Evolutionary conservation across 2,888 invertebrate species (phyloP).

Genomic region (Drosophila gaucha): DNA sequence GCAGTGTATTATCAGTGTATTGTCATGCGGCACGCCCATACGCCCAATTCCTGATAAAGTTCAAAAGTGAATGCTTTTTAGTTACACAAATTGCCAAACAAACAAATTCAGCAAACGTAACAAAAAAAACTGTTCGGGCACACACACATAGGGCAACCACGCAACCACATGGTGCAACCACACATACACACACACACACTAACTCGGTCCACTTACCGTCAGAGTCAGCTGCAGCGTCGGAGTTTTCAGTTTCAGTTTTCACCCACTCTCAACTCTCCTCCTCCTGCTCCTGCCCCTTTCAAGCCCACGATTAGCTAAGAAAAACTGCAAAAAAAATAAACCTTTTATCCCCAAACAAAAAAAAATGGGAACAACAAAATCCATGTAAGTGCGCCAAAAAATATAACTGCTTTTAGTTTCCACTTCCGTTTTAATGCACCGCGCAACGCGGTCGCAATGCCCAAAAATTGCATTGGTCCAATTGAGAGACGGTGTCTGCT

Average conservation of each 20-base stretch:
- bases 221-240: constrained; percentile 16
- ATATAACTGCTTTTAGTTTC: constrained; percentile 77
- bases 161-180: constrained; percentile 37
- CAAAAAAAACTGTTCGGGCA: constrained; percentile 18
- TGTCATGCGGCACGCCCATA: constrained; percentile 48
- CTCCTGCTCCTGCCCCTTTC: background rate
- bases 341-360: background rate
- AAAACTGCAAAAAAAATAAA: constrained; percentile 34
- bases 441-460: constrained; percentile 47
- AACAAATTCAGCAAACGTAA: constrained; percentile 58
- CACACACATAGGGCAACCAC: constrained; percentile 5
- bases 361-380: constrained; percentile 21
- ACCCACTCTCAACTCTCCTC: background rate
- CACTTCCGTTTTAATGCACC: constrained; percentile 75
- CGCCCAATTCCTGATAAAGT: constrained; percentile 60
- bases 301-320: constrained; percentile 41
- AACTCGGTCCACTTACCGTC: constrained; percentile 25
- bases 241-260: constrained; percentile 35
- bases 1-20: constrained; percentile 53
- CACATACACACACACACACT: constrained; percentile 12
- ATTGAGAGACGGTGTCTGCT: constrained; percentile 1
- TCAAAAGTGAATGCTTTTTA: constrained; percentile 77
- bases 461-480: constrained; percentile 30
- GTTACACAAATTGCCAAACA: constrained; percentile 79
- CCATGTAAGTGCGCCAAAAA: constrained; percentile 64